Evolutionary conservation across 2,888 invertebrate species (phyloP).

Genomic region (Amphipoea lucens): DNA sequence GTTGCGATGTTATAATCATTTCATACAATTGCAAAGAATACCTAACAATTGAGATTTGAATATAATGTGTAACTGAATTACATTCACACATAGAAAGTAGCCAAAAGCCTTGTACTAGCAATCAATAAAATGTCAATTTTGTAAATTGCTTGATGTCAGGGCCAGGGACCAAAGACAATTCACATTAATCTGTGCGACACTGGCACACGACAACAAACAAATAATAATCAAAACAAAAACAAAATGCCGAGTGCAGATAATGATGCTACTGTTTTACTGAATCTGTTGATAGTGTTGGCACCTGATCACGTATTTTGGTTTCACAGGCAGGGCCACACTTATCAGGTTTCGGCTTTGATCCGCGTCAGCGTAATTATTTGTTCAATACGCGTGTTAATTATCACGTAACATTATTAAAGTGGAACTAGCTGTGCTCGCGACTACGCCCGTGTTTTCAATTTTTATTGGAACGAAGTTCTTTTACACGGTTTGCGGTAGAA

Average conservation of each 20-base stretch:
- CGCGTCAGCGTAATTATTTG: conserved; percentile 11
- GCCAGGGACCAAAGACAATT: neutral
- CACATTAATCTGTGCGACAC: neutral
- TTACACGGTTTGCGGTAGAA: neutral
- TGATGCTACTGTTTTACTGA: neutral
- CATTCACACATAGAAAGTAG: too few species aligned
- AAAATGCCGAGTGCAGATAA: too few species aligned
- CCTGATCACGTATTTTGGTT: neutral
- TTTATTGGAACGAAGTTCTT: neutral
- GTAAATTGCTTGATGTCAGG: too few species aligned
- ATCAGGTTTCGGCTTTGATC: conserved; percentile 22
- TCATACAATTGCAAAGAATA: neutral
- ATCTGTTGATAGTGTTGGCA: neutral
- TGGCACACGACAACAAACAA: neutral
- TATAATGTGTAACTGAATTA: too few species aligned
- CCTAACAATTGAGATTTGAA: too few species aligned
- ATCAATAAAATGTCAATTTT: too few species aligned
- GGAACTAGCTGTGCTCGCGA: neutral
- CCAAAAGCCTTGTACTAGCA: too few species aligned
- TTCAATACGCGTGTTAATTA: conserved; percentile 6
- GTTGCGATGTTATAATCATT: neutral
- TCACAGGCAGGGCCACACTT: conserved; percentile 13
- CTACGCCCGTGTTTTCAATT: neutral
- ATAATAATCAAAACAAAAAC: too few species aligned
- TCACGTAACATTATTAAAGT: neutral